Base-by-base conservation (phyloP, 2,888 invertebrate species). In the Chouioia cunea region DNA sequence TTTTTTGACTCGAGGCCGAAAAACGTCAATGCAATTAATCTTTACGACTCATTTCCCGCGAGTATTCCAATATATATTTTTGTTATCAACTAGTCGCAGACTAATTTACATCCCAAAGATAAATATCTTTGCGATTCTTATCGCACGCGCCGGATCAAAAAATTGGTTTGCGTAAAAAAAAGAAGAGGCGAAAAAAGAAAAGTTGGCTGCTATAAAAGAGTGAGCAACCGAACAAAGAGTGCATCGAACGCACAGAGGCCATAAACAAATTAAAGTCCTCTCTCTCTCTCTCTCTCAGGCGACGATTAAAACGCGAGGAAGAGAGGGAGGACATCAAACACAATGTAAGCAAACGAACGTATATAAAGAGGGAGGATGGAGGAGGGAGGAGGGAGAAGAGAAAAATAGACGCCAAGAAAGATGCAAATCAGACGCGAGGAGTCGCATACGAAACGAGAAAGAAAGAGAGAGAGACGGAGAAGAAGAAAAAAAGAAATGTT, bases 341-440 rank as follows among this genome's bases (percentile, higher is more conserved):
- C 68, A 72, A 68, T 65, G 64, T 58, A 64, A 64, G 67, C 59
- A 71, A 67, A 71, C 59, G 67, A 71, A 71, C 18, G 54, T 2
- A 15, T 22, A 18, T 4, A 16, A 27, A 56, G 16, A 54, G 54
- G 44, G 14, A 47, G 12, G 18, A 46, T 14, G 12, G 52, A 57
- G 43, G 18, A 53, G 36, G 36, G 18, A 8, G 2, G 58, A 52
- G 58, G 46, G 52, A 20, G 43, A 59, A n/a, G 27, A 43, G 22
- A 60, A 36, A 53, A 18, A 53, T 23, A 68, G 27, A n/a, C 8
- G 20, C 18, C 15, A 47, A 18, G 52, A 12, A 47, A 71, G 60
- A 65, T 62, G 68, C 60, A 68, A 68, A 62, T 62, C 23, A 62
- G 22, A 62, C 22, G 47, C 56, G 56, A 57, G 58, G 63, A 65